Base-by-base conservation (phyloP, 2,797 vertebrate species). In the Erpetoichthys calabaricus region DNA sequence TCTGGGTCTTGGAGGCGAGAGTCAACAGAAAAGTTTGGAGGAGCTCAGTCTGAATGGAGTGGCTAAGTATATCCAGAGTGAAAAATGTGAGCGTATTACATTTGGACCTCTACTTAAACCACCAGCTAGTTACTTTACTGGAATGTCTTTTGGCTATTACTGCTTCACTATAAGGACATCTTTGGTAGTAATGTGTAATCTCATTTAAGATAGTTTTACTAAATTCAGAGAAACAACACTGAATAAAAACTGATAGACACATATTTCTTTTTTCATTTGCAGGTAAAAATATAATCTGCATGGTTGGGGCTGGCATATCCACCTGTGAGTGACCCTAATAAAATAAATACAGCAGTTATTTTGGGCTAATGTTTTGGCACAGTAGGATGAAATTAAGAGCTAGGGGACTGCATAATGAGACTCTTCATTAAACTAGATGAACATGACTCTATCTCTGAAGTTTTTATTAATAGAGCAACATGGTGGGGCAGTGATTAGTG, bases 221-320 rank as follows among this genome's bases (percentile, higher is more conserved):
- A 53, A 53, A 3, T 53, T 6, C 25, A 25, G 25, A 25, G 25
- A 25, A 25, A 25, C 2, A 25, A 25, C 25, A 25, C 25, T 25
- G 25, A 25, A 25, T 25, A 25, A 25, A 25, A 25, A 25, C 25
- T 25, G 1, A 25, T 25, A 25, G 25, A 25, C 25, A 25, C 25
- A 25, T 46, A 41, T 50, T 50, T 52, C 3, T 57, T 45, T 9
- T 55, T 63, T 25, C 63, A 7, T 62, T 59, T 55, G 51, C 72
- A 96, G 92, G 91, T 74, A 88, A 84, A 72, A 90, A 83, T 56
- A 75, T 96, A 9, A 72, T 93, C 68, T 96, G 89, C 66, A 86
- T 96, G 87, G 92, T 91, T 51, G 92, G 92, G 63, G 92, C 92
- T 7, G 92, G 92, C 60, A 94, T 96, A 77, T 96, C 92, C 9